A percentile compares a stretch with the other conserved stretches of the same genome.
These are phyloP conservation scores for Phthorimaea operculella DNA, from an alignment of 1,140 invertebrate genomes.

Conservation along the genomic window DNA sequence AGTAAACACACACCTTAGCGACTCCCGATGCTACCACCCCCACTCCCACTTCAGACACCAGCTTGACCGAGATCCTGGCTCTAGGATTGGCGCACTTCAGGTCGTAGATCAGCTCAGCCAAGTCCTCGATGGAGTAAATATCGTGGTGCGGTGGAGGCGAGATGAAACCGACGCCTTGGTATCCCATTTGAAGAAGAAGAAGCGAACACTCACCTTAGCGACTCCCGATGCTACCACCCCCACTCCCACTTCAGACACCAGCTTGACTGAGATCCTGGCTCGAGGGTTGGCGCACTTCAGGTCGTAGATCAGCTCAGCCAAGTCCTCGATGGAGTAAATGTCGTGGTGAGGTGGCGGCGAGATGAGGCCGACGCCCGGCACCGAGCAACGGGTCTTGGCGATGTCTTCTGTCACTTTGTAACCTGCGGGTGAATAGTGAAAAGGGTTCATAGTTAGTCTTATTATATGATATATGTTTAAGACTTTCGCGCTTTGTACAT, in stretches of 20 bases:
- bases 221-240: constrained; percentile 98
- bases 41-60: constrained; percentile 98
- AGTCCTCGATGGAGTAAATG: constrained; percentile 99
- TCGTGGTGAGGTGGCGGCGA: constrained; percentile 99
- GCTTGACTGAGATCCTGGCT: constrained; percentile 96
- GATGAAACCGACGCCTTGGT: constrained; percentile 98
- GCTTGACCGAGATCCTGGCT: constrained; percentile 96
- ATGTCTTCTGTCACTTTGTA: constrained; percentile 93
- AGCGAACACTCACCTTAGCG: constrained; percentile 88
- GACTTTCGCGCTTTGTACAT: no score
- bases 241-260: constrained; percentile 98
- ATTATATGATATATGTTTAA: no score
- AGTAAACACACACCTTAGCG: constrained; percentile 90
- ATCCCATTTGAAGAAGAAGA: no score
- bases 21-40: constrained; percentile 98
- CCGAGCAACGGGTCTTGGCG: constrained; percentile 93
- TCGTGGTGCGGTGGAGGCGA: constrained; percentile 99
- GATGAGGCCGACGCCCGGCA: constrained; percentile 97
- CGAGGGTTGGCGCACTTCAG: constrained; percentile 97
- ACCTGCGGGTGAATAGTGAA: constrained; percentile 33
- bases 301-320: constrained; percentile 98
- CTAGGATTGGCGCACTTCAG: constrained; percentile 97
- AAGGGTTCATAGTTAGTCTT: no score
- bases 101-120: constrained; percentile 98
- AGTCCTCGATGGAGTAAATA: constrained; percentile 99